Base-by-base conservation (phyloP, 2,113 vertebrate genomes). In the Myxocyprinus asiaticus region DNA sequence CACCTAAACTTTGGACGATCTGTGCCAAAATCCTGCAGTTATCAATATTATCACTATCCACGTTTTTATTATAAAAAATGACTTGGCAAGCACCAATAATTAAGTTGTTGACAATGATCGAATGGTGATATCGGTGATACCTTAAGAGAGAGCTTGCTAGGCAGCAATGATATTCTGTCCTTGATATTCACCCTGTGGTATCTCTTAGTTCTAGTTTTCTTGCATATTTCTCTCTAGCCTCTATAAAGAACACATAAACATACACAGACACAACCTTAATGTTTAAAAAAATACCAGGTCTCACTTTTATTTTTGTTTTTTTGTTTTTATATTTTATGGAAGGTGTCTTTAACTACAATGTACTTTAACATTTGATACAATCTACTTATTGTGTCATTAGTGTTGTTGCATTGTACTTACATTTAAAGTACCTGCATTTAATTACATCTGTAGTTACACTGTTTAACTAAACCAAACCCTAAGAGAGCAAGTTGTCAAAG, bases 261-360 rank as follows among this genome's bases (percentile, higher is more conserved):
- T 11, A 72, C 45, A 71, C 43, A 58, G n/a, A 67, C 5, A 8
- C 47, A 43, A 33, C 6, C 4, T 14, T 4, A 79, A 47, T 56
- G 5, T 10, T 56, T 56, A 7, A n/a, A n/a, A n/a, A n/a, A n/a
- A n/a, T n/a, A n/a, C n/a, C n/a, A n/a, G n/a, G n/a, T n/a, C n/a
- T n/a, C n/a, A n/a, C n/a, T n/a, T n/a, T n/a, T n/a, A n/a, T n/a
- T n/a, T n/a, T 56, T 45, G 9, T 10, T 70, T 10, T 11, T 43
- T n/a, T n/a, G n/a, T 12, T 10, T 59, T 7, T 33, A 67, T 7
- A 55, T 4, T 5, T 44, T 44, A 4, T 6, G 48, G 51, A 53
- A 47, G 7, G 14, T 88, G 90, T 89, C 89, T 89, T 82, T 47
- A 89, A 88, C n/a, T n/a, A n/a, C n/a, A n/a, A n/a, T n/a, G n/a